These are phyloP conservation scores for Plodia interpunctella DNA, from an alignment of 1,140 invertebrate species.

Conservation along the genomic window DNA sequence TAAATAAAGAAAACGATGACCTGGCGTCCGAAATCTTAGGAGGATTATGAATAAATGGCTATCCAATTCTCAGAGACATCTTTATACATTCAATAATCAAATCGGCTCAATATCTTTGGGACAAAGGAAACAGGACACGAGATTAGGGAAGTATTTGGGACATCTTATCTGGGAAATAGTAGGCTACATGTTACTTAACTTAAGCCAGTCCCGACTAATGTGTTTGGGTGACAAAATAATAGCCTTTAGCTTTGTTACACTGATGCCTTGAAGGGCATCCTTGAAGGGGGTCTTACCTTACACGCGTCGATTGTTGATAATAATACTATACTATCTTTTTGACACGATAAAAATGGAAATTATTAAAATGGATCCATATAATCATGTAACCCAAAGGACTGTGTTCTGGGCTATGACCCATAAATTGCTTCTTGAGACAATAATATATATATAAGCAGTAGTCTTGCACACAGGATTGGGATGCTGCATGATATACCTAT, in stretches of 20 bases:
- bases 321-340: too few species aligned
- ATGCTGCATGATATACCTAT: too few species aligned
- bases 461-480: too few species aligned
- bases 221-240: conserved; percentile 17
- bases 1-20: conserved; percentile 30
- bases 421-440: too few species aligned
- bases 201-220: conserved; percentile 14
- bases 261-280: conserved; percentile 5
- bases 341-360: too few species aligned
- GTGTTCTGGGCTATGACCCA: too few species aligned
- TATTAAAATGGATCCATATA: too few species aligned
- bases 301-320: not conserved
- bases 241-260: conserved; percentile 20
- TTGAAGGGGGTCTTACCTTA: too few species aligned
- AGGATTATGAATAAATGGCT: conserved; percentile 31
- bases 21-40: conserved; percentile 28
- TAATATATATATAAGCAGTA: too few species aligned
- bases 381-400: too few species aligned
- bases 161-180: conserved; percentile 32
- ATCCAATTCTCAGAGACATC: conserved; percentile 15
- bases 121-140: conserved; percentile 28
- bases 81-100: conserved; percentile 22
- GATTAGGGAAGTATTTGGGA: conserved; percentile 30
- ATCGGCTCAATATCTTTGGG: conserved; percentile 28
- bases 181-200: conserved; percentile 28